Percentiles rank a stretch among this genome's conserved stretches.
Evolutionary conservation across 2,888 invertebrate species (phyloP).

Genomic region (Tinea semifulvella): DNA sequence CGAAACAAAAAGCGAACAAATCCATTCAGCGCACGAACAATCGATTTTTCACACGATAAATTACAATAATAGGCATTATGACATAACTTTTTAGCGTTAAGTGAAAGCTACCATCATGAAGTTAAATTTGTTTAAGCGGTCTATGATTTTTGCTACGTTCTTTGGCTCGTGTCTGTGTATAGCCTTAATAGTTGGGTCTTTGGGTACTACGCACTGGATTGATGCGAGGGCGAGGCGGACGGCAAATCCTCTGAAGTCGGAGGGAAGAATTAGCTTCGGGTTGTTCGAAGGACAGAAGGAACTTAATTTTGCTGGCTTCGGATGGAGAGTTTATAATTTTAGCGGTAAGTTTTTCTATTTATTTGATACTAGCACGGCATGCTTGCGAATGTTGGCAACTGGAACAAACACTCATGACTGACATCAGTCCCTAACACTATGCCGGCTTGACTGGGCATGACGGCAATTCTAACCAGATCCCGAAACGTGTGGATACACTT

Average conservation of each 20-base stretch:
- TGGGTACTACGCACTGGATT: slow-evolving; percentile 87
- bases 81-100: too few relatives aligned
- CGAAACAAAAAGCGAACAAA: too few relatives aligned
- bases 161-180: slow-evolving; percentile 81
- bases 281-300: slow-evolving; percentile 87
- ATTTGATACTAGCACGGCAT: not conserved
- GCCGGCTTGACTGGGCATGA: too few relatives aligned
- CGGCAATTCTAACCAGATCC: too few relatives aligned
- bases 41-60: too few relatives aligned
- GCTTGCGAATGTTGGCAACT: too few relatives aligned
- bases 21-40: too few relatives aligned
- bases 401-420: too few relatives aligned
- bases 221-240: slow-evolving; percentile 76
- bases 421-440: too few relatives aligned
- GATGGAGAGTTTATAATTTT: slow-evolving; percentile 78
- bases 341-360: slow-evolving; percentile 71
- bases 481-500: too few relatives aligned
- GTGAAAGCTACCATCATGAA: slow-evolving; percentile 44
- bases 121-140: slow-evolving; percentile 77
- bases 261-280: slow-evolving; percentile 84
- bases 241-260: slow-evolving; percentile 72
- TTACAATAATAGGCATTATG: too few relatives aligned
- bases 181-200: slow-evolving; percentile 79
- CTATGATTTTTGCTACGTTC: slow-evolving; percentile 84
- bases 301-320: slow-evolving; percentile 79